phyloP scores from a whole-genome alignment of 2,113 vertebrate species.

The Microcebus griseorufus region DNA sequence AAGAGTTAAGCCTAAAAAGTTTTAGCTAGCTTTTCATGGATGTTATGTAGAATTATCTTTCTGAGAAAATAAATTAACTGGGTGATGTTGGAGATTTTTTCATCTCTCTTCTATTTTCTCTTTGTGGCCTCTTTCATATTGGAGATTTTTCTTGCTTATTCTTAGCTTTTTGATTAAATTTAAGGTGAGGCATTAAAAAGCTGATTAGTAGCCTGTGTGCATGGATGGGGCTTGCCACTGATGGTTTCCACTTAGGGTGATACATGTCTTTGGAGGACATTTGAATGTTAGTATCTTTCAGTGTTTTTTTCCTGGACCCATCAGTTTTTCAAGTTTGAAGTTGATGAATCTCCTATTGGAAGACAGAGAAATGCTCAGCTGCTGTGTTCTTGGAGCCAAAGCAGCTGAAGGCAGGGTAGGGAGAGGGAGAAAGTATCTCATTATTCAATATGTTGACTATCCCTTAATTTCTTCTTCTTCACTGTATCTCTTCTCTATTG shows the following conservation, averaged over 20 bases:
- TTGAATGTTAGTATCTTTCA: background rate
- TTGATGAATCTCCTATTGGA: background rate
- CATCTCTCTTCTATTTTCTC: background rate
- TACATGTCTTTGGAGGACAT: background rate
- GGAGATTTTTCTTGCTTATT: background rate
- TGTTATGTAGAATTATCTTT: background rate
- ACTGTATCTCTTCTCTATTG: background rate
- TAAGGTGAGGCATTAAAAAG: background rate
- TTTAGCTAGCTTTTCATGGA: background rate
- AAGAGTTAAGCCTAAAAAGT: background rate
- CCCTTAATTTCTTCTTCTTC: background rate
- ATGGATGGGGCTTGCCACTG: background rate
- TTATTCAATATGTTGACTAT: background rate
- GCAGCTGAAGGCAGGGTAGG: background rate
- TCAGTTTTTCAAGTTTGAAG: background rate
- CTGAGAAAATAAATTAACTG: background rate
- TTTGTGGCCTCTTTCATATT: background rate
- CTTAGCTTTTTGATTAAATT: background rate
- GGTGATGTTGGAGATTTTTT: background rate
- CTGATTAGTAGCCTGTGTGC: background rate
- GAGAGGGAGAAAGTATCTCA: background rate
- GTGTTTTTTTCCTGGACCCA: background rate
- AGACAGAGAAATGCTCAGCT: background rate
- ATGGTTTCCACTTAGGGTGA: background rate
- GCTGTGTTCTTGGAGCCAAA: background rate